Conservation (phyloP, 1,140 invertebrate genomes). For the Meteorus sp. region DNA sequence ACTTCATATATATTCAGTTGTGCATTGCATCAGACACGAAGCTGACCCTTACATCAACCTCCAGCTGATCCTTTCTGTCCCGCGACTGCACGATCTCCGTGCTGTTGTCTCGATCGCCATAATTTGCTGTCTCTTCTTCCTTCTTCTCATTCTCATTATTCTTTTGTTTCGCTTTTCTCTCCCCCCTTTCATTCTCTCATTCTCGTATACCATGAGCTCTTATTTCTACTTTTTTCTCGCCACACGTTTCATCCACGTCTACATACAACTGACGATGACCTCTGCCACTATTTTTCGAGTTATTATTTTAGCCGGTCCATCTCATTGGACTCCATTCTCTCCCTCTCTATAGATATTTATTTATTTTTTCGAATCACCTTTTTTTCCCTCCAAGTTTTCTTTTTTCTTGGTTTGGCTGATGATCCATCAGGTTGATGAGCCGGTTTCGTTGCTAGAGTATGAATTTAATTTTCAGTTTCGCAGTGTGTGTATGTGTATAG, state of each 20-base stretch:
- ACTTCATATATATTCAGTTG: too few relatives aligned
- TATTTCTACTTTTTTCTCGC: too few relatives aligned
- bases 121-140: constrained; percentile 29
- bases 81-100: constrained; percentile 30
- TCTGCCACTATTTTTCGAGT: constrained; percentile 29
- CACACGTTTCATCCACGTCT: constrained; percentile 21
- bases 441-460: constrained; percentile 21
- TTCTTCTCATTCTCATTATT: constrained; percentile 3
- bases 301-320: constrained; percentile 29
- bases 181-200: background rate
- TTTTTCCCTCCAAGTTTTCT: constrained; percentile 1
- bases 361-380: too few relatives aligned
- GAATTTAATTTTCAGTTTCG: constrained; percentile 26
- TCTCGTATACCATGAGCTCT: background rate
- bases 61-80: constrained; percentile 22
- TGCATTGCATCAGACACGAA: constrained; percentile 6
- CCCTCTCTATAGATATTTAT: too few relatives aligned
- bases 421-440: constrained; percentile 28
- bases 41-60: constrained; percentile 27
- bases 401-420: constrained; percentile 16
- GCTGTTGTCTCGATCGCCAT: constrained; percentile 35
- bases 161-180: background rate
- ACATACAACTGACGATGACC: constrained; percentile 24
- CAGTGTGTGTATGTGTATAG: background rate
- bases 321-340: constrained; percentile 11